Evolutionary conservation across 2,888 invertebrate species (phyloP).

Genomic region (Drosophila suboccidentalis): DNA sequence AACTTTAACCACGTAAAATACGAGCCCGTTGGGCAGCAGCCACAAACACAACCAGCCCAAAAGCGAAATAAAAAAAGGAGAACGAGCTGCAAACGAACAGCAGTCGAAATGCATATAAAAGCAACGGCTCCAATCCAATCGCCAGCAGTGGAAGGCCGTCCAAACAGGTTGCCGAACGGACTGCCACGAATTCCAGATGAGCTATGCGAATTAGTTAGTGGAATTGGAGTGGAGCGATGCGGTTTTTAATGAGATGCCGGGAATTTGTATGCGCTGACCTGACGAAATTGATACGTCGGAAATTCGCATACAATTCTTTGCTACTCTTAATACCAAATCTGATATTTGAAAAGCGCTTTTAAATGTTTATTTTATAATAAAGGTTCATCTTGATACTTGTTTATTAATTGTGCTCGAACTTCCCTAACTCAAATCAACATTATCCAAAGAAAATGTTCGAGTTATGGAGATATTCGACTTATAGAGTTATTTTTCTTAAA

Average conservation of each 20-base stretch:
- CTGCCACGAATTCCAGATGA: constrained; percentile 48
- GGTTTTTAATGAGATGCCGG: constrained; percentile 19
- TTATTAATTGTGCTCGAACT: too few relatives aligned
- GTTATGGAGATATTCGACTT: too few relatives aligned
- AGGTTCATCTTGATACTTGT: not conserved
- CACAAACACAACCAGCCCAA: constrained; percentile 33
- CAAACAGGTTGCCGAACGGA: constrained; percentile 29
- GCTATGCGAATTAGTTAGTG: constrained; percentile 29
- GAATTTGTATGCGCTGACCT: constrained; percentile 1
- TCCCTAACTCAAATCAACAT: too few relatives aligned
- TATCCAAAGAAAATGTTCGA: too few relatives aligned
- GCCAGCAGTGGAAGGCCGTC: constrained; percentile 9
- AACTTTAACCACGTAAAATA: constrained; percentile 72
- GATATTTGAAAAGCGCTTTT: not conserved
- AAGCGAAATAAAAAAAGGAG: constrained; percentile 13
- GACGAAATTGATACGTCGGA: constrained; percentile 2
- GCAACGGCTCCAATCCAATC: constrained; percentile 34
- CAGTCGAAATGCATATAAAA: constrained; percentile 51
- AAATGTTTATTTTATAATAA: not conserved
- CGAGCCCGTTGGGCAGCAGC: constrained; percentile 53
- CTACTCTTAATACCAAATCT: not conserved
- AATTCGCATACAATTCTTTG: not conserved
- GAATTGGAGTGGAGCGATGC: constrained; percentile 1
- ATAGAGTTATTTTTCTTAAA: too few relatives aligned
- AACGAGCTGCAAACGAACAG: constrained; percentile 37